A percentile compares a stretch with the other conserved stretches of the same genome.
These are phyloP conservation scores for Rhegmatorhina hoffmannsi DNA, from an alignment of 2,113 vertebrate species.

Conservation along the genomic window DNA sequence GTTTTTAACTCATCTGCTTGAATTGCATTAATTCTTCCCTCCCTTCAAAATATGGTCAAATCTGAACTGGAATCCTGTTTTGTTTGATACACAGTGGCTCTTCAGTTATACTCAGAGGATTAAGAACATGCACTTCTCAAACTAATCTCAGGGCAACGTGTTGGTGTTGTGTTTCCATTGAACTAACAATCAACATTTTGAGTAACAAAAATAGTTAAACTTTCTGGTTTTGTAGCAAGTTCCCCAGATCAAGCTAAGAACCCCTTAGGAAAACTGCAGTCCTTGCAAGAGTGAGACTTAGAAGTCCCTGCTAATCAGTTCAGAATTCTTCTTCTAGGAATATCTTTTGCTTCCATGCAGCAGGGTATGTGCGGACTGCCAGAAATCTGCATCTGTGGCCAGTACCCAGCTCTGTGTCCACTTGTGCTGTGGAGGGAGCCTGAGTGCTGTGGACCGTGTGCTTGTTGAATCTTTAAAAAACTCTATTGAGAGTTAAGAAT, in stretches of 20 bases:
- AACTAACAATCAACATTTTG: neutral
- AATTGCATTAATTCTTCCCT: neutral
- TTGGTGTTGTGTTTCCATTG: neutral
- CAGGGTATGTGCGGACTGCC: neutral
- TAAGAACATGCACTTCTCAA: neutral
- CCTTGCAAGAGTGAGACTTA: neutral
- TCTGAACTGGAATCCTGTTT: neutral
- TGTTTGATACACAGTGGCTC: neutral
- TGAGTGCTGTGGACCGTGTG: neutral
- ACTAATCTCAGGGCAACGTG: neutral
- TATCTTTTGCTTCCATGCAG: neutral
- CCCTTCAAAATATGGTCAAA: neutral
- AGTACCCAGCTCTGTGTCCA: neutral
- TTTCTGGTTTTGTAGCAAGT: neutral
- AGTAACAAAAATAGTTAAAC: neutral
- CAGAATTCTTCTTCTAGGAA: neutral
- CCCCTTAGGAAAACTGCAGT: neutral
- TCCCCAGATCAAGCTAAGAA: neutral
- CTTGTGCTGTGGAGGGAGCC: neutral
- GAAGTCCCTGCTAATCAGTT: neutral
- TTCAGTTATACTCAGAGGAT: neutral
- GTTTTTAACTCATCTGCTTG: neutral
- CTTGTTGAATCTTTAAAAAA: neutral
- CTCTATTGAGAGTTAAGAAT: neutral
- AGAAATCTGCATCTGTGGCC: neutral